Evolutionary conservation across 2,888 invertebrate genomes (phyloP).

Genomic region (Andrena dorsata): DNA sequence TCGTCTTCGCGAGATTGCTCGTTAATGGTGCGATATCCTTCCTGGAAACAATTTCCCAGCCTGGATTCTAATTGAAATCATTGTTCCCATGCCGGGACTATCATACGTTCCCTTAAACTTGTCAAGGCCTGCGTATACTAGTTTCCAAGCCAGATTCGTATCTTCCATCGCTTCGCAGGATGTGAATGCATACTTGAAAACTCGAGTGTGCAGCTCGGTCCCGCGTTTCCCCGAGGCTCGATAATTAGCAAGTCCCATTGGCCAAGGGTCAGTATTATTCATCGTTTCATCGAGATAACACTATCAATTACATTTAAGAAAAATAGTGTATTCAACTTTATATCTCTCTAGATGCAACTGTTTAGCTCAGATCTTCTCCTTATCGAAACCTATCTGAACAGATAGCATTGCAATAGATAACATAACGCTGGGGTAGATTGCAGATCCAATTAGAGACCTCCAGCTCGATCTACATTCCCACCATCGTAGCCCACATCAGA

Average conservation of each 20-base stretch:
- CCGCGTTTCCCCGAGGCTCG: not conserved
- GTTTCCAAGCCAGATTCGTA: not conserved
- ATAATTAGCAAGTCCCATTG: not conserved
- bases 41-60: not conserved
- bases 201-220: not conserved
- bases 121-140: not conserved
- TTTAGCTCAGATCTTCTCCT: not conserved
- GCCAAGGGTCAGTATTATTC: not conserved
- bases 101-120: not conserved
- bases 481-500: not conserved
- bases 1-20: too few relatives aligned
- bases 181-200: not conserved
- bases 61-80: not conserved
- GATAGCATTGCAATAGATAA: too few relatives aligned
- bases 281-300: not conserved
- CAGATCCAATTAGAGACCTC: too few relatives aligned
- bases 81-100: too few relatives aligned
- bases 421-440: too few relatives aligned
- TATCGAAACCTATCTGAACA: not conserved
- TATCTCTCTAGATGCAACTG: not conserved
- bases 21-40: too few relatives aligned
- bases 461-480: not conserved
- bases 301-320: not conserved
- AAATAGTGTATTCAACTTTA: not conserved
- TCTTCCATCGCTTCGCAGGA: not conserved